These are phyloP conservation scores for Myotis pilosus DNA, from an alignment of 2,797 vertebrate species.

Conservation along the genomic window DNA sequence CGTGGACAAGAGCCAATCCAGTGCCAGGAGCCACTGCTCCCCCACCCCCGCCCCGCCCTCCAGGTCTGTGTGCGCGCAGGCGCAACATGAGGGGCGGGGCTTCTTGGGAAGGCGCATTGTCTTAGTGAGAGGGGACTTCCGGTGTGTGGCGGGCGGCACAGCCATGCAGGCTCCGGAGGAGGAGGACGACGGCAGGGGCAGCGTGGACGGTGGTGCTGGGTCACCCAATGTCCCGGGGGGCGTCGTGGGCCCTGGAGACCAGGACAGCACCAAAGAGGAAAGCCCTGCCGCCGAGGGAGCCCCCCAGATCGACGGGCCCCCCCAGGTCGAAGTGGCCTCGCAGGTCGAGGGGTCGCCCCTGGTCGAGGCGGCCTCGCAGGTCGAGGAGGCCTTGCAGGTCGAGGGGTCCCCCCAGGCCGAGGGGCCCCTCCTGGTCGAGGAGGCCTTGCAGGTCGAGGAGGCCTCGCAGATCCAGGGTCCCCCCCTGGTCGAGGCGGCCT, in stretches of 20 bases:
- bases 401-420: no score
- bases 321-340: no score
- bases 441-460: no score
- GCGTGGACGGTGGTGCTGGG: rapidly evolving
- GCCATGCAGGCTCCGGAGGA: background rate
- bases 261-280: rapidly evolving
- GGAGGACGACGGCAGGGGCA: background rate
- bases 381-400: no score
- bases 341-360: no score
- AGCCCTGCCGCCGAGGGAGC: background rate
- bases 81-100: background rate
- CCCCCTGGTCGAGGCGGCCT: no score
- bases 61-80: background rate
- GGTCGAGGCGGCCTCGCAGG: no score
- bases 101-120: rapidly evolving
- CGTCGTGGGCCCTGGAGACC: background rate
- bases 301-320: background rate
- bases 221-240: rapidly evolving
- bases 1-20: background rate
- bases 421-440: no score
- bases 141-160: rapidly evolving
- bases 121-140: rapidly evolving
- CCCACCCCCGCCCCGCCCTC: no score
- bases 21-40: background rate
- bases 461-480: no score